Evolutionary conservation across 2,797 vertebrate genomes (phyloP).

Genomic region (Hippocampus kuda): DNA sequence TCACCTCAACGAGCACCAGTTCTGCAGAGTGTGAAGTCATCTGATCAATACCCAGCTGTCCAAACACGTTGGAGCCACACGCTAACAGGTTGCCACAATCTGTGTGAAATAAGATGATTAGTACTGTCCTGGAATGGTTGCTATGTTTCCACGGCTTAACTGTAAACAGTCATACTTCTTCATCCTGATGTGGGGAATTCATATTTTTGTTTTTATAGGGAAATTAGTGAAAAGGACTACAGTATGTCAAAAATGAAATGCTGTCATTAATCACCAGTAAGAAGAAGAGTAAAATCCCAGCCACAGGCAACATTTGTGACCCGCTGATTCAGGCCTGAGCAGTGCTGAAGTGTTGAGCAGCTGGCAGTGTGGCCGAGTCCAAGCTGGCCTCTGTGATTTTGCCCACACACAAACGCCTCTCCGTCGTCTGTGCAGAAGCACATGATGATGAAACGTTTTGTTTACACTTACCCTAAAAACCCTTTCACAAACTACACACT

Average conservation of each 20-base stretch:
- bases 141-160: background rate
- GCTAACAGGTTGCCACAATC: constrained; percentile 70
- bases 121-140: background rate
- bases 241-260: background rate
- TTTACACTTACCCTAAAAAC: background rate
- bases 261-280: constrained; percentile 72
- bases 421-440: constrained; percentile 62
- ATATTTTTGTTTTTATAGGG: background rate
- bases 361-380: constrained; percentile 75
- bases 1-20: constrained; percentile 72
- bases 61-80: constrained; percentile 86
- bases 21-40: constrained; percentile 54
- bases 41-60: constrained; percentile 77
- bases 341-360: constrained; percentile 65
- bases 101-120: constrained; percentile 35
- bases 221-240: background rate
- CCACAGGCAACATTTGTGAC: constrained; percentile 79
- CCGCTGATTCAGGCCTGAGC: constrained; percentile 52
- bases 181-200: background rate
- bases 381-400: constrained; percentile 83
- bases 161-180: background rate
- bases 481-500: background rate
- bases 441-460: background rate
- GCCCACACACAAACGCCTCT: constrained; percentile 78
- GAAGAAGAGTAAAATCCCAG: constrained; percentile 88